Evolutionary conservation across 2,113 vertebrate genomes (phyloP).

Genomic region (Apus apus): DNA sequence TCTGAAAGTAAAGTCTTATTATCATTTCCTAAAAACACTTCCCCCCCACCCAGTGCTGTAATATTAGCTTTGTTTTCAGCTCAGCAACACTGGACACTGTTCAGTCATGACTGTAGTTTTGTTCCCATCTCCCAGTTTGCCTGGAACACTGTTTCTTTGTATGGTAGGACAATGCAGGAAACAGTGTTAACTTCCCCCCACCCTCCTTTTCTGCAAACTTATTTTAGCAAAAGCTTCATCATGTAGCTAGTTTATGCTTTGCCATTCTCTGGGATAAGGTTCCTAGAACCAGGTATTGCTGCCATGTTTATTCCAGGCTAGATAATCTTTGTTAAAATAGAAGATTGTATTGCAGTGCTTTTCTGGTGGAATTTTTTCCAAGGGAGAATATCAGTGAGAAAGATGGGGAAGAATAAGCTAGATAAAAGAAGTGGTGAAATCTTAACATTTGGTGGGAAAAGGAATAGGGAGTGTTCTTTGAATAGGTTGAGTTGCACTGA

Average conservation of each 20-base stretch:
- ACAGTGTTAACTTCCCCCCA: background rate
- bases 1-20: background rate
- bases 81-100: background rate
- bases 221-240: background rate
- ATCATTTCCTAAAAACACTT: background rate
- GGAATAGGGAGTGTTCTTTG: background rate
- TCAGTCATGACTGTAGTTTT: background rate
- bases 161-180: background rate
- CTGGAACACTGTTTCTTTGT: constrained; percentile 12
- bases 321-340: background rate
- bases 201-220: background rate
- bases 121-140: background rate
- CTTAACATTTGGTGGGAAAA: background rate
- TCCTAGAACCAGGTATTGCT: background rate
- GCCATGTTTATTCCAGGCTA: background rate
- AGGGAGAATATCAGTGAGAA: background rate
- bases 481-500: background rate
- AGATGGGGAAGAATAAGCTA: background rate
- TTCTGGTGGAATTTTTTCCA: background rate
- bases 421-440: background rate
- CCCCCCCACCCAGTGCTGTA: background rate
- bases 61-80: background rate
- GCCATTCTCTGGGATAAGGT: background rate
- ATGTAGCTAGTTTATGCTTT: background rate
- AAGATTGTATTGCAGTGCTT: background rate